phyloP scores from a whole-genome alignment of 2,797 vertebrate species.

The Dipus sagitta region DNA sequence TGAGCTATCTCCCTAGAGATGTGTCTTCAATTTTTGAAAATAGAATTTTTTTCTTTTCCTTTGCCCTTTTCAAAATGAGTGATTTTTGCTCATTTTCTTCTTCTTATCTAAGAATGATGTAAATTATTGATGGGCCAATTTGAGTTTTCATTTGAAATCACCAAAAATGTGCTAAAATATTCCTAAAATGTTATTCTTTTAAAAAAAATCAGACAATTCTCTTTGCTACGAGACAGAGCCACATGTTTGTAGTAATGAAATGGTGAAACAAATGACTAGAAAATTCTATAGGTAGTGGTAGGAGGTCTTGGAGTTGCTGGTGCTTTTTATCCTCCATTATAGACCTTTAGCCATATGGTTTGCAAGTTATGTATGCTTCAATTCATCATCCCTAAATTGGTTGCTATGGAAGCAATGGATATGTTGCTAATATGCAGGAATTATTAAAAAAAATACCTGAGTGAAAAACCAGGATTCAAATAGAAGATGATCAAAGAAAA shows the following conservation, averaged over 20 bases:
- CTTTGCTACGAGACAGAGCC: background rate
- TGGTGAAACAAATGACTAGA: background rate
- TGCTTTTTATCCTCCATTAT: background rate
- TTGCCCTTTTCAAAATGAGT: background rate
- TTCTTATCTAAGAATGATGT: background rate
- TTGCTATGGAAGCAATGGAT: background rate
- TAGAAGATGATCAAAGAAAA: background rate
- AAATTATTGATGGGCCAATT: background rate
- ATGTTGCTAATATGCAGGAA: background rate
- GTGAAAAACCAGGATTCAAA: conserved; percentile 7
- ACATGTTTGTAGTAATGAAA: background rate
- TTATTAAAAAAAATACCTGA: background rate
- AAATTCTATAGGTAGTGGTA: background rate
- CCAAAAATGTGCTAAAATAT: background rate
- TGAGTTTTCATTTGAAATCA: conserved; percentile 47
- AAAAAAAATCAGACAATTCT: background rate
- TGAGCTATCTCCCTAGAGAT: no score
- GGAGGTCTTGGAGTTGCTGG: background rate
- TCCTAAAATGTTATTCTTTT: conserved; percentile 4
- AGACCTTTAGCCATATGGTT: background rate
- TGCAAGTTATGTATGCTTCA: background rate
- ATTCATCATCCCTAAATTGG: background rate
- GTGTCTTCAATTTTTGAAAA: background rate
- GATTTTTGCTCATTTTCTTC: background rate
- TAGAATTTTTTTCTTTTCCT: background rate